These are phyloP conservation scores for Phaetusa simplex DNA, from an alignment of 2,113 vertebrate genomes.

Conservation along the genomic window DNA sequence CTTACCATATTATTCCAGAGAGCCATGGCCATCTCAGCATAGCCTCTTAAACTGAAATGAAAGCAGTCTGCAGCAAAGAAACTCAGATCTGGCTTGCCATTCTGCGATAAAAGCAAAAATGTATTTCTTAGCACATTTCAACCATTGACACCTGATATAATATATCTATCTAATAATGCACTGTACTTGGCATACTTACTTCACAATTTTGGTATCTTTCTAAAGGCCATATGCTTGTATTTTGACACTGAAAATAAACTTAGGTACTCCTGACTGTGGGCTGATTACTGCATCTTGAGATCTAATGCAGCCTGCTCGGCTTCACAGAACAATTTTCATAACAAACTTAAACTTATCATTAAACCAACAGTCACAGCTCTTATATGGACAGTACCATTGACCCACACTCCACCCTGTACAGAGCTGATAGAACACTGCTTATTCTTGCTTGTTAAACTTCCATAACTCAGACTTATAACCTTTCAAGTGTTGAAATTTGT, in stretches of 20 bases:
- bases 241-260: neutral
- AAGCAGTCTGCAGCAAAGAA: constrained; percentile 91
- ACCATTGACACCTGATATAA: neutral
- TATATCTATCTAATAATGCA: neutral
- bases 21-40: constrained; percentile 86
- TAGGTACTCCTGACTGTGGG: neutral
- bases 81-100: constrained; percentile 72
- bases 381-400: neutral
- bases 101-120: constrained; percentile 70
- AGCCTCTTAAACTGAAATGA: constrained; percentile 86
- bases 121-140: neutral
- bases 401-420: neutral
- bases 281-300: neutral
- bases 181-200: neutral
- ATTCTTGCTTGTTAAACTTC: neutral
- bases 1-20: constrained; percentile 98
- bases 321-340: neutral
- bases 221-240: neutral
- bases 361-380: neutral
- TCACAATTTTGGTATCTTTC: neutral
- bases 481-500: neutral
- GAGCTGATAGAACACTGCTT: neutral
- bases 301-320: neutral
- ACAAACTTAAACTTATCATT: neutral
- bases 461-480: neutral